A percentile compares a stretch with the other conserved stretches of the same genome.
phyloP scores from a whole-genome alignment of 2,888 invertebrate genomes.

The Tipula lateralis region DNA sequence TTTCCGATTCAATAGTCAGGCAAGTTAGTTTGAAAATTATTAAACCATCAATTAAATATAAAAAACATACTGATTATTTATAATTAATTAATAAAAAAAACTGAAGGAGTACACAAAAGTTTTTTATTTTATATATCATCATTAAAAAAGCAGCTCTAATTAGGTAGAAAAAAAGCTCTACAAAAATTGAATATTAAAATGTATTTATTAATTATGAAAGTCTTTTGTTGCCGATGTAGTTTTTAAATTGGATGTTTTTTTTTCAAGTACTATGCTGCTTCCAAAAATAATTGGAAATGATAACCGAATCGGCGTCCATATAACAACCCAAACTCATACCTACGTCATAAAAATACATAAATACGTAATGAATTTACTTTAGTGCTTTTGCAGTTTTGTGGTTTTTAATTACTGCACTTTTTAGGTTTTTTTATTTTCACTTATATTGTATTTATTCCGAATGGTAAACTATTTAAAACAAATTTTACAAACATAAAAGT shows the following conservation, averaged over 20 bases:
- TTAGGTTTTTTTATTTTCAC: not conserved
- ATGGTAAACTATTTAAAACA: not conserved
- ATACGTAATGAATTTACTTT: not conserved
- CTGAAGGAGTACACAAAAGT: not conserved
- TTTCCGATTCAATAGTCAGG: not conserved
- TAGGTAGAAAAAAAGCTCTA: not conserved
- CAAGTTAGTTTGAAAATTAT: not conserved
- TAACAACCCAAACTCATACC: not conserved
- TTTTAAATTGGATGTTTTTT: not conserved
- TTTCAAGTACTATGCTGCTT: not conserved
- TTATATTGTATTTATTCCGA: not conserved
- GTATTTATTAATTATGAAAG: not conserved
- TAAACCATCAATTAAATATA: no score
- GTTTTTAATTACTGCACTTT: not conserved
- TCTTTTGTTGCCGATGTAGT: not conserved
- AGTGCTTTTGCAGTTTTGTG: not conserved
- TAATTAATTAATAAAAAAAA: not conserved
- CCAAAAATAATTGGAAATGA: not conserved
- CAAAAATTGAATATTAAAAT: not conserved
- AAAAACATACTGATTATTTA: not conserved
- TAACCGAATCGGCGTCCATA: not conserved
- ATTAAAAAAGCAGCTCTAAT: not conserved
- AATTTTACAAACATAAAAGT: no score
- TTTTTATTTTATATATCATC: not conserved
- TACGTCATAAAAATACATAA: not conserved